Conservation (phyloP, 2,888 invertebrate genomes). For the Orthosia cruda region DNA sequence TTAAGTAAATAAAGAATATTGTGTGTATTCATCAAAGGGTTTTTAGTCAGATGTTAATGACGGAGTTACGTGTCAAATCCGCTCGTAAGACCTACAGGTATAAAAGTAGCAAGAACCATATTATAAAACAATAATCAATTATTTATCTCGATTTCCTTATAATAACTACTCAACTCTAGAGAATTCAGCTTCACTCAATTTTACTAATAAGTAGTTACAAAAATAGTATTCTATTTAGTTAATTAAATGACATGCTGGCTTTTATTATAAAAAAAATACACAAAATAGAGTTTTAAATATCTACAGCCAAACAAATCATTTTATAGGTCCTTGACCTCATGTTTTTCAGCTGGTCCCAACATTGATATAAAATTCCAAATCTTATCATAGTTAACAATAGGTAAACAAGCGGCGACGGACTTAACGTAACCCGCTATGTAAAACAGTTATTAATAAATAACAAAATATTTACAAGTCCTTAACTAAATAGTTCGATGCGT, state of each 20-base stretch:
- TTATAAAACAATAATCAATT: background rate
- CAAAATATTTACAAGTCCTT: slow-evolving; percentile 67
- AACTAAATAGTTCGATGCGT: slow-evolving; percentile 61
- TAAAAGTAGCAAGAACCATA: background rate
- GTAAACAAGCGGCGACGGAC: slow-evolving; percentile 40
- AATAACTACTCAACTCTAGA: background rate
- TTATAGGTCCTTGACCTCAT: background rate
- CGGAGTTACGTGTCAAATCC: slow-evolving; percentile 36
- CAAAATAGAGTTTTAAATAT: slow-evolving; percentile 1
- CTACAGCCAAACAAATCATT: slow-evolving; percentile 3
- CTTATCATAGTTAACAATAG: background rate
- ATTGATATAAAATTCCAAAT: background rate
- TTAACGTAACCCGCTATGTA: slow-evolving; percentile 36
- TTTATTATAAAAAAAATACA: slow-evolving; percentile 9
- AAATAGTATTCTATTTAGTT: slow-evolving; percentile 27
- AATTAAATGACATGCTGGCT: slow-evolving; percentile 47
- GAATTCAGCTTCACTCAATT: slow-evolving; percentile 8
- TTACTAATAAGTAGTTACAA: slow-evolving; percentile 30
- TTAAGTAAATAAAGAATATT: slow-evolving; percentile 63
- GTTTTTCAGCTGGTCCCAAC: slow-evolving; percentile 10
- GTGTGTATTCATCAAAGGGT: slow-evolving; percentile 54
- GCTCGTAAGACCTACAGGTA: slow-evolving; percentile 21
- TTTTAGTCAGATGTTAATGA: slow-evolving; percentile 51
- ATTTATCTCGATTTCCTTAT: background rate
- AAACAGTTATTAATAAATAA: slow-evolving; percentile 69